Conservation (phyloP, 1,140 invertebrate species). For the Polypedilum vanderplanki region DNA sequence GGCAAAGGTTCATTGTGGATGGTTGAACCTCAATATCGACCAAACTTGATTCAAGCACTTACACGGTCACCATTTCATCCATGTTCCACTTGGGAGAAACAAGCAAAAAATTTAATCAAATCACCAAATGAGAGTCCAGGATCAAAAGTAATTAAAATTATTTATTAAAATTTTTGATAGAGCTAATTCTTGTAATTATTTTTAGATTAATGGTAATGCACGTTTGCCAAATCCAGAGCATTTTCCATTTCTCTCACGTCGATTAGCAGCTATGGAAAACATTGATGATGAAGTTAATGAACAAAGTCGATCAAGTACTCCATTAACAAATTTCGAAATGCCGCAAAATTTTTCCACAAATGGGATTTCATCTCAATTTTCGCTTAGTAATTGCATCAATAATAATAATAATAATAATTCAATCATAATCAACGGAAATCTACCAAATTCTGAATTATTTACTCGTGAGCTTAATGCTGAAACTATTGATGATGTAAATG, state of each 20-base stretch:
- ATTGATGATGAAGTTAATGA: neutral
- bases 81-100: constrained; percentile 46
- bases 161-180: neutral
- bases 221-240: constrained; percentile 62
- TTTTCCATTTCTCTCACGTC: constrained; percentile 68
- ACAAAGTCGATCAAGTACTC: neutral
- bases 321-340: neutral
- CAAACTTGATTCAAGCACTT: constrained; percentile 76
- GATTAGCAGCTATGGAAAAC: constrained; percentile 50
- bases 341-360: neutral
- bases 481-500: constrained; percentile 65
- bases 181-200: neutral
- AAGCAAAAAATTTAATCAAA: constrained; percentile 37
- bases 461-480: constrained; percentile 44
- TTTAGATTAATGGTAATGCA: constrained; percentile 35
- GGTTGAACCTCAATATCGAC: constrained; percentile 81
- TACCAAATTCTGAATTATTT: constrained; percentile 33
- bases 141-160: neutral
- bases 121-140: constrained; percentile 32
- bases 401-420: constrained; percentile 21
- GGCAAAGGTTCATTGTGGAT: constrained; percentile 94
- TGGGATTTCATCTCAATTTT: neutral
- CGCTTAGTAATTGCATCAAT: neutral
- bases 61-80: constrained; percentile 77
- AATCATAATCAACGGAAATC: constrained; percentile 11